Evolutionary conservation across 2,797 vertebrate genomes (phyloP).

Genomic region (Anas capensis): DNA sequence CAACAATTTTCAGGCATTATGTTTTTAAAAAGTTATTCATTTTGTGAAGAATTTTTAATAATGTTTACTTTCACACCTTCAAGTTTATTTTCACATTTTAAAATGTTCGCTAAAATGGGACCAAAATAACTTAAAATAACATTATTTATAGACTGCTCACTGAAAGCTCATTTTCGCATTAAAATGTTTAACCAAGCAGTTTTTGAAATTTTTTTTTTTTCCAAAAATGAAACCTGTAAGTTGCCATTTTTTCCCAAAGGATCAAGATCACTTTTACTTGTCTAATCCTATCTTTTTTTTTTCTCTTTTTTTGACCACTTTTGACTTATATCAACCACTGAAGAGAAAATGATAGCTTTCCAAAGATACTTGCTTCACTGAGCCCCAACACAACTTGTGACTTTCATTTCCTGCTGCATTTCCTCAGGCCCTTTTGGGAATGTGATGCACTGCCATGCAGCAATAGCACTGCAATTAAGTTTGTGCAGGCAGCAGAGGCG

Average conservation of each 20-base stretch:
- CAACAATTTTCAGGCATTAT: neutral
- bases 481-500: neutral
- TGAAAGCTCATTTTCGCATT: neutral
- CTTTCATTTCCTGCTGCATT: neutral
- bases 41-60: neutral
- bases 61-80: neutral
- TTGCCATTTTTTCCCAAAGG: neutral
- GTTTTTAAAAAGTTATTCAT: neutral
- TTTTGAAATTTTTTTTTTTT: neutral
- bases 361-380: neutral
- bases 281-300: neutral
- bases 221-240: neutral
- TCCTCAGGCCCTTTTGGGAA: neutral
- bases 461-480: fast-evolving
- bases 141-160: neutral
- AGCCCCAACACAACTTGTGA: neutral
- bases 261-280: neutral
- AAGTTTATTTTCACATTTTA: neutral
- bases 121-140: neutral
- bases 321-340: neutral
- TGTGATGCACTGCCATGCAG: fast-evolving
- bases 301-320: neutral
- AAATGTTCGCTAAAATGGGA: neutral
- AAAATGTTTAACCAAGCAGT: neutral
- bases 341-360: neutral